Base-by-base conservation (phyloP, 1,140 invertebrate genomes). In the Dolichoris vasculosae region DNA sequence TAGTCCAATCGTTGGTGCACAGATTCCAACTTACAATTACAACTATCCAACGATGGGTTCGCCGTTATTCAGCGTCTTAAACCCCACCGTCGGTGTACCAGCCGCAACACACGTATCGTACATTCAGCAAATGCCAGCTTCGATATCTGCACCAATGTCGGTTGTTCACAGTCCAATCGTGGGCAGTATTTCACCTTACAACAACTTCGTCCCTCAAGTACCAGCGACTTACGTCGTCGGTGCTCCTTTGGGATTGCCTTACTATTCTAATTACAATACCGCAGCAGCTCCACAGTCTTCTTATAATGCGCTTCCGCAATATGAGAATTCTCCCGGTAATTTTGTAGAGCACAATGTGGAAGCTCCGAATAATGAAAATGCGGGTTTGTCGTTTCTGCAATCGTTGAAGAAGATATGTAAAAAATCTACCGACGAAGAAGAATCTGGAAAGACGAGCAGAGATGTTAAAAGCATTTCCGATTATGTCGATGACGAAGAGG, bases 321-420 rank as follows among this genome's bases (percentile, higher is more conserved):
- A 32, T 9, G 76, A 51, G 1, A n/a, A 30, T 35, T 77, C 75
- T 17, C n/a, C 43, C 7, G 23, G 23, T 0, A 15, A 23, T 63
- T 78, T 40, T n/a, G 35, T 51, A 26, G 51, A 78, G 40, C 76
- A 78, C 13, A 78, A 38, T 17, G 46, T 77, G n/a, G 30, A 35
- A 20, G 0, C 17, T 40, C 0, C 69, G 46, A 43, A 40, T 43
- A 40, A 73, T 9, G 23, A 73, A 43, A 73, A 73, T 43, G 20
- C n/a, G n/a, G 38, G 69, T 13, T 43, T 9, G 3, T n/a, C 69
- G 8, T 11, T 73, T 48, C 17, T 69, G 2, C 71, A 73, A 38
- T 4, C 40, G n/a, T 35, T 40, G 8, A 86, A 86, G 40, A 83
- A 83, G 26, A 69, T 86, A n/a, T 86, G 85, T 23, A 86, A 86